These are phyloP conservation scores for Cyprinodon tularosa DNA, from an alignment of 2,113 vertebrate species.

Conservation along the genomic window DNA sequence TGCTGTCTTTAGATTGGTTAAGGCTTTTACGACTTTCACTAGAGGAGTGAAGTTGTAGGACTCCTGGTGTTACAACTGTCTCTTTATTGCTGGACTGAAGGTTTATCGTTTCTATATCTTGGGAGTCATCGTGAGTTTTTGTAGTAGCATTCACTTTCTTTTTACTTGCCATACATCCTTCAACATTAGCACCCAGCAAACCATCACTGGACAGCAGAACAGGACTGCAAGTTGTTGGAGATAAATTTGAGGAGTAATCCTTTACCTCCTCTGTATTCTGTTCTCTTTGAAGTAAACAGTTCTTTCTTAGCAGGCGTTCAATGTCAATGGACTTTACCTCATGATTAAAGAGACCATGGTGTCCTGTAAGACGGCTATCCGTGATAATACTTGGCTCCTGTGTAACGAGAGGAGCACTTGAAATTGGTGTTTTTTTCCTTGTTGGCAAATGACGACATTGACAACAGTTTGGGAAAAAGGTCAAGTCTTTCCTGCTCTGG, in stretches of 20 bases:
- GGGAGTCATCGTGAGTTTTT: slow-evolving; percentile 10
- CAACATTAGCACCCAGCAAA: slow-evolving; percentile 11
- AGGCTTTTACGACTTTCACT: slow-evolving; percentile 43
- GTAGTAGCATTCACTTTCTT: background rate
- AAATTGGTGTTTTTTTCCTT: slow-evolving; percentile 38
- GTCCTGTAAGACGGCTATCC: slow-evolving; percentile 76
- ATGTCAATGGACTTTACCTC: slow-evolving; percentile 83
- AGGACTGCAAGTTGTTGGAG: slow-evolving; percentile 5
- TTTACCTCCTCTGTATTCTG: slow-evolving; percentile 13
- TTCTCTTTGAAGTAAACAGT: slow-evolving; percentile 36
- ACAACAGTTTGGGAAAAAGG: slow-evolving; percentile 27
- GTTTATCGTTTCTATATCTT: slow-evolving; percentile 15
- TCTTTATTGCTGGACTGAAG: slow-evolving; percentile 18
- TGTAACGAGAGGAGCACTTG: slow-evolving; percentile 24
- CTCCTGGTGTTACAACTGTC: slow-evolving; percentile 42
- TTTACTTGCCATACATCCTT: slow-evolving; percentile 8
- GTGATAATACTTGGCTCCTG: slow-evolving; percentile 80
- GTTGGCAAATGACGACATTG: slow-evolving; percentile 20
- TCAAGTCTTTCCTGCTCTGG: slow-evolving; percentile 37
- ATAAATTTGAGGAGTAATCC: background rate
- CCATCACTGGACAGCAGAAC: slow-evolving; percentile 9
- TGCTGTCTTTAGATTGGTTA: slow-evolving; percentile 31
- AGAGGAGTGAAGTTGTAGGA: slow-evolving; percentile 17
- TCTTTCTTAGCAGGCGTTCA: slow-evolving; percentile 72
- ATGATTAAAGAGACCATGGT: slow-evolving; percentile 81